phyloP scores from a whole-genome alignment of 2,797 vertebrate species.

The Threskiornis aethiopicus region DNA sequence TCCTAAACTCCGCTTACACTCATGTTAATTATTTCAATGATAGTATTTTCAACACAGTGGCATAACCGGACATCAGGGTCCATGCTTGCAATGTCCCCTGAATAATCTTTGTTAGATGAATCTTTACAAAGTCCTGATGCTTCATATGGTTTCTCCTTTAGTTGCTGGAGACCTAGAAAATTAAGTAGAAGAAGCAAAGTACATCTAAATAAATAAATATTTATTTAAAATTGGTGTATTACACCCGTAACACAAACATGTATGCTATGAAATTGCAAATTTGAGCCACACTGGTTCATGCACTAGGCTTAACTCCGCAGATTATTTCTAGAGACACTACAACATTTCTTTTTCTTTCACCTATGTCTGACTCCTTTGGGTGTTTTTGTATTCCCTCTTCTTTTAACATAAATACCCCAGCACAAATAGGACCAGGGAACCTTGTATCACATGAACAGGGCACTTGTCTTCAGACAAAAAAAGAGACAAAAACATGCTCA shows the following conservation, averaged over 20 bases:
- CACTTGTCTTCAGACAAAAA: background rate
- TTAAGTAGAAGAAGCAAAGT: background rate
- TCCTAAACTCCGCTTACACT: conserved; percentile 86
- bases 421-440: background rate
- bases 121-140: conserved; percentile 76
- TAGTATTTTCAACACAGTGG: conserved; percentile 92
- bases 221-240: background rate
- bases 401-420: background rate
- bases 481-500: background rate
- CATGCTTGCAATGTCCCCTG: conserved; percentile 78
- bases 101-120: conserved; percentile 75
- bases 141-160: conserved; percentile 88
- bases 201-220: background rate
- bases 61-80: conserved; percentile 95
- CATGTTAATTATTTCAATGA: conserved; percentile 94
- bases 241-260: rapidly evolving
- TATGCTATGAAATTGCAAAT: background rate
- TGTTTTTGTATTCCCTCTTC: background rate
- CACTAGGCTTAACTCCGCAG: background rate
- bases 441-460: background rate
- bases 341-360: background rate
- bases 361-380: background rate
- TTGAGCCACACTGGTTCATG: background rate
- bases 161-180: conserved; percentile 87
- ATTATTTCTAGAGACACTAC: background rate